Evolutionary conservation across 2,888 invertebrate species (phyloP).

Genomic region (Drosophila falleni): DNA sequence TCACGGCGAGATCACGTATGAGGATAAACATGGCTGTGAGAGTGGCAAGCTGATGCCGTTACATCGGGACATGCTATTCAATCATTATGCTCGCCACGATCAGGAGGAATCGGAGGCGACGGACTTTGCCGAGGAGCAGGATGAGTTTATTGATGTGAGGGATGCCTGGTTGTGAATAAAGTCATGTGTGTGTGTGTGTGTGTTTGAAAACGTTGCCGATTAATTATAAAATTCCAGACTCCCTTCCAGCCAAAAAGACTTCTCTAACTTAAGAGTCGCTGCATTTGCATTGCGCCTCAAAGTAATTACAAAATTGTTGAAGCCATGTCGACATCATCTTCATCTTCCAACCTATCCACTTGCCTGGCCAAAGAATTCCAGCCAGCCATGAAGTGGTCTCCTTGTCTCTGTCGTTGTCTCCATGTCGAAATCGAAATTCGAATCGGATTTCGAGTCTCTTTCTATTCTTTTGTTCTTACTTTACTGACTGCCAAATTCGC

Average conservation of each 20-base stretch:
- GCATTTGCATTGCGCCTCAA: conserved; percentile 63
- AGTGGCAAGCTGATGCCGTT: conserved; percentile 67
- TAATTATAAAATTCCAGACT: conserved; percentile 76
- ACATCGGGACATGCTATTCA: conserved; percentile 82
- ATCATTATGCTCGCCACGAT: conserved; percentile 83
- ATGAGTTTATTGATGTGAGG: conserved; percentile 76
- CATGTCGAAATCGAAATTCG: conserved; percentile 59
- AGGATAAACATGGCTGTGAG: conserved; percentile 73
- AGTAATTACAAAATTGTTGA: conserved; percentile 72
- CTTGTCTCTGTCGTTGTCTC: conserved; percentile 25
- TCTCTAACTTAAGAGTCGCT: conserved; percentile 2
- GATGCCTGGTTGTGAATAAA: conserved; percentile 77
- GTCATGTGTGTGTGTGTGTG: conserved; percentile 31
- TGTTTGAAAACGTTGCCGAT: conserved; percentile 59
- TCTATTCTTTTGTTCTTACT: conserved; percentile 27
- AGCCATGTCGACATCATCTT: conserved; percentile 51
- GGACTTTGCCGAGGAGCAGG: conserved; percentile 71
- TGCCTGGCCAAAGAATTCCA: conserved; percentile 43
- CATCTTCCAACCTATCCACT: conserved; percentile 14
- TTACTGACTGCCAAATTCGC: conserved; percentile 43
- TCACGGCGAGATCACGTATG: conserved; percentile 74
- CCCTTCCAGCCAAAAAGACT: background rate
- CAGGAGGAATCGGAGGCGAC: conserved; percentile 49
- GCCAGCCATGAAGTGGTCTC: conserved; percentile 53
- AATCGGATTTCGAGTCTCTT: conserved; percentile 36